Conservation (phyloP, 2,888 invertebrate species). For the Auanema freiburgensis region DNA sequence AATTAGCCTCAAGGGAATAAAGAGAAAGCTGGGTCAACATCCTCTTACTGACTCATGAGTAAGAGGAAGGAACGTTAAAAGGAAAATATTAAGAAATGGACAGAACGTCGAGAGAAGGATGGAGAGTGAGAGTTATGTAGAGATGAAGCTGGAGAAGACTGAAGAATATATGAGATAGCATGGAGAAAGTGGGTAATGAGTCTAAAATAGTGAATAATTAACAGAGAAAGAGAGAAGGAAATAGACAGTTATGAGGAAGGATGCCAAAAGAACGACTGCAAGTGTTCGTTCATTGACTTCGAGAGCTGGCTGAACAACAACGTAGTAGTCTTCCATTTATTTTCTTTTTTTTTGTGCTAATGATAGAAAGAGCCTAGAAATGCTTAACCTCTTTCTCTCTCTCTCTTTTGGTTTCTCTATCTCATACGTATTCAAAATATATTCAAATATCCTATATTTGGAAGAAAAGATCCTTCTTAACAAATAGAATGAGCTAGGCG, state of each 20-base stretch:
- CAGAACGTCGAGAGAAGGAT: constrained; percentile 14
- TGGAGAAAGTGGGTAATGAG: neutral
- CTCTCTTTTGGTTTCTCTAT: too few relatives aligned
- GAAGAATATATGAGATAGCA: neutral
- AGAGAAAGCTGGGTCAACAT: neutral
- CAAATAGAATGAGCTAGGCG: neutral
- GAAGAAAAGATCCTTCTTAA: constrained; percentile 3
- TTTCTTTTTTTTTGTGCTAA: neutral
- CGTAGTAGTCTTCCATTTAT: neutral
- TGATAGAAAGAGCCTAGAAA: neutral
- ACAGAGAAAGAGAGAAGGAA: neutral
- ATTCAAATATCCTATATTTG: neutral
- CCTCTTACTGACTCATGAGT: too few relatives aligned
- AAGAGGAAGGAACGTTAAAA: neutral
- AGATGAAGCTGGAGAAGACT: neutral
- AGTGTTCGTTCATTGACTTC: too few relatives aligned
- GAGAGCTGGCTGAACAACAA: neutral
- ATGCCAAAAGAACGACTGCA: neutral
- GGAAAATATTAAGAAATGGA: neutral
- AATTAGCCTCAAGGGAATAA: neutral
- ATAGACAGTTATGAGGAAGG: neutral
- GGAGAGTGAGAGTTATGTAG: constrained; percentile 6
- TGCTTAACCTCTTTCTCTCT: neutral
- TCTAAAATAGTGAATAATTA: constrained; percentile 3
- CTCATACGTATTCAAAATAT: neutral